These are phyloP conservation scores for Dinomys branickii DNA, from an alignment of 2,113 vertebrate species.

Conservation along the genomic window DNA sequence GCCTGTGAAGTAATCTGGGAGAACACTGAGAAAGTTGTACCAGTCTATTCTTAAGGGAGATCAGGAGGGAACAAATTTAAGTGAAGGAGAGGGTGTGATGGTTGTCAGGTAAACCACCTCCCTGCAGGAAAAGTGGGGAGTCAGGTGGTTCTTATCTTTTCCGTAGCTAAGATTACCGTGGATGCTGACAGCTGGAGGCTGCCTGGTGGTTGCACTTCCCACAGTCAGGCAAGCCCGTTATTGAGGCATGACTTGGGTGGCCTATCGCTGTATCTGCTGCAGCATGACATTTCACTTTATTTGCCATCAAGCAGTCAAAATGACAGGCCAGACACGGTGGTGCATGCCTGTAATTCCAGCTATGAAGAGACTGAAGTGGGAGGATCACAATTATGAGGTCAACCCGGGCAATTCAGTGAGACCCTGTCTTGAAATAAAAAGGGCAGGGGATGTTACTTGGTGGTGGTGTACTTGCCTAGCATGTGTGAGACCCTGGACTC, in stretches of 20 bases:
- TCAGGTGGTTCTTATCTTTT: neutral
- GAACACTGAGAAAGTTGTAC: neutral
- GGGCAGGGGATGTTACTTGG: neutral
- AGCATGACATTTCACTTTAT: neutral
- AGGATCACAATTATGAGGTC: neutral
- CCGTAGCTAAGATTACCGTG: neutral
- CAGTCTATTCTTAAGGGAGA: neutral
- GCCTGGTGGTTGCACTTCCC: neutral
- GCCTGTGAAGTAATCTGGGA: neutral
- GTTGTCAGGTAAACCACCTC: neutral
- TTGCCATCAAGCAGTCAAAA: neutral
- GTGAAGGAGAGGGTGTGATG: neutral
- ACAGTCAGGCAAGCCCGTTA: neutral
- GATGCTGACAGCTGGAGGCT: neutral
- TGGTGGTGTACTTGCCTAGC: neutral
- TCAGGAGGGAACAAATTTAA: neutral
- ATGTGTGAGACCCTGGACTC: neutral
- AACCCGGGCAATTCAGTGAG: neutral
- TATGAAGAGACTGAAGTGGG: neutral
- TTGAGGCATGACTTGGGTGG: neutral
- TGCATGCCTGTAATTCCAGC: neutral
- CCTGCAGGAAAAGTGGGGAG: neutral
- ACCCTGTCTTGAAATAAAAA: neutral
- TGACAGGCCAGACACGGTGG: neutral
- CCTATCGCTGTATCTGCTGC: neutral